Conservation (phyloP, 2,113 vertebrate species). For the Mus pahari region DNA sequence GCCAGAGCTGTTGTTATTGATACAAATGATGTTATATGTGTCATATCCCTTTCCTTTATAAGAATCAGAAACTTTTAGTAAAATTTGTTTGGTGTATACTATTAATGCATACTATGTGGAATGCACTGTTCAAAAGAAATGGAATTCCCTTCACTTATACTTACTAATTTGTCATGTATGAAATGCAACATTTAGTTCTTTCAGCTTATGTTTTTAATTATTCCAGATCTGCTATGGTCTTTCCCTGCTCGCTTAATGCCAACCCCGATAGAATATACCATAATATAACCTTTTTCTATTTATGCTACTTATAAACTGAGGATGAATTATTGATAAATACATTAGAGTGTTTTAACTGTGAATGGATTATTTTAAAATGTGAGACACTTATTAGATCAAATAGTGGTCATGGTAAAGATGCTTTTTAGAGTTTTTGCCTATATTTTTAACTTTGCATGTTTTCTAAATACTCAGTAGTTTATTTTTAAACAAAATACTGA, state of each 20-base stretch:
- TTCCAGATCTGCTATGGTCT: background rate
- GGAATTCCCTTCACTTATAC: background rate
- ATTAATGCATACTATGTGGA: background rate
- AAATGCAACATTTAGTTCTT: slow-evolving; percentile 3
- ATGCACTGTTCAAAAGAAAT: background rate
- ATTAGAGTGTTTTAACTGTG: slow-evolving; percentile 1
- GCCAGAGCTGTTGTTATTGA: background rate
- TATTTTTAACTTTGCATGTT: slow-evolving; percentile 30
- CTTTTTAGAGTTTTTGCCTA: slow-evolving; percentile 13
- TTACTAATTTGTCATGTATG: background rate
- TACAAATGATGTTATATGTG: background rate
- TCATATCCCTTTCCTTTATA: background rate
- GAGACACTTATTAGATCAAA: background rate
- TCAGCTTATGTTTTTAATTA: background rate
- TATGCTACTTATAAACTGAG: background rate
- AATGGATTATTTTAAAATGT: background rate
- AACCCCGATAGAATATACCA: background rate
- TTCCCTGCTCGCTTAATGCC: background rate
- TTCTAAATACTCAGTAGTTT: slow-evolving; percentile 27
- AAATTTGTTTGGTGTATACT: background rate
- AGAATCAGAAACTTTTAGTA: background rate
- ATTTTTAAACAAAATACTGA: slow-evolving; percentile 33
- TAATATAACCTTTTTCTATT: background rate
- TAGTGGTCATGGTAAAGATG: background rate
- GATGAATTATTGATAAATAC: slow-evolving; percentile 1